These are phyloP conservation scores for Alosa alosa DNA, from an alignment of 2,113 vertebrate genomes.

Conservation along the genomic window DNA sequence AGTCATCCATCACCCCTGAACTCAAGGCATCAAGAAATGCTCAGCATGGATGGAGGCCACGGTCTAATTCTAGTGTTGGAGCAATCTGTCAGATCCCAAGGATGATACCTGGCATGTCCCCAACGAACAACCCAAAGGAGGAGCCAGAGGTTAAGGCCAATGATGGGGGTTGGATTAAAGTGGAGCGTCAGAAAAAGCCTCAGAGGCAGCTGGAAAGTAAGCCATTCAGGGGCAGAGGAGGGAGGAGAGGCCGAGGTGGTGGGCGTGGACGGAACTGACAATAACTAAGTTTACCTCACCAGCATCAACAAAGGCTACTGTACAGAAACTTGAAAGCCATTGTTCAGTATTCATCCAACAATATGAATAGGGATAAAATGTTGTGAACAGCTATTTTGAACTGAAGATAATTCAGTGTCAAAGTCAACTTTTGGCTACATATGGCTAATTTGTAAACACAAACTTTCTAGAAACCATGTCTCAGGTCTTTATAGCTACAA, in stretches of 20 bases:
- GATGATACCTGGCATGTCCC: constrained; percentile 84
- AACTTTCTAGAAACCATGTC: not conserved
- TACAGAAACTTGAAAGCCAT: not conserved
- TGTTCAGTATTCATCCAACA: not conserved
- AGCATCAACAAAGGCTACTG: not conserved
- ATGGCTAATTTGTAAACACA: not conserved
- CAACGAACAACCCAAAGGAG: constrained; percentile 53
- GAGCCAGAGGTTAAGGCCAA: constrained; percentile 71
- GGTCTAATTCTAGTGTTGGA: constrained; percentile 56
- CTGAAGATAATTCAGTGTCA: not conserved
- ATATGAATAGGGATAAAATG: not conserved
- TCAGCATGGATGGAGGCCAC: constrained; percentile 65
- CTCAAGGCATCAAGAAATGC: constrained; percentile 44
- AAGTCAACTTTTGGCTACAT: no score
- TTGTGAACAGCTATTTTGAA: not conserved
- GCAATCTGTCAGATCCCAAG: constrained; percentile 44
- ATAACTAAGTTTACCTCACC: not conserved
- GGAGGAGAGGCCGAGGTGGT: constrained; percentile 72
- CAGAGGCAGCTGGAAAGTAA: constrained; percentile 71
- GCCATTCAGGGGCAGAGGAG: constrained; percentile 69
- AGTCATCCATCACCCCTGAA: constrained; percentile 40
- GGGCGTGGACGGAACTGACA: constrained; percentile 69
- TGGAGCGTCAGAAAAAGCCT: constrained; percentile 81
- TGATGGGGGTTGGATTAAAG: constrained; percentile 91
- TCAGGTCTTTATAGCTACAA: not conserved